Evolutionary conservation across 2,797 vertebrate species (phyloP), one percentile per base, ranked within the genome.

Genomic region (Eulemur mongoz): DNA sequence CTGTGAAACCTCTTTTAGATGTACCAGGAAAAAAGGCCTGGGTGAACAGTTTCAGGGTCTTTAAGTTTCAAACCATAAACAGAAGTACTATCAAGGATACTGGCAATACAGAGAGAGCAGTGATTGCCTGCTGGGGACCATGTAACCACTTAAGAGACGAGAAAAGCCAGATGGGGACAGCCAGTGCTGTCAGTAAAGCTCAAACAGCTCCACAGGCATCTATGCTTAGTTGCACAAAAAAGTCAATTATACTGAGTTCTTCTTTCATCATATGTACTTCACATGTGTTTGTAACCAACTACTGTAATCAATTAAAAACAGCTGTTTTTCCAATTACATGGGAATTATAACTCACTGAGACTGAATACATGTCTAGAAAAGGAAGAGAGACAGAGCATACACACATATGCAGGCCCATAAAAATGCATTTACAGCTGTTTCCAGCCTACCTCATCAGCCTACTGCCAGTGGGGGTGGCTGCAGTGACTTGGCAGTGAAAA

Each of bases 231-330:
- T 80, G 65, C 65, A 89, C 80, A 92, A 83, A 93, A 76, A 82
- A 89, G 61, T 84, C 69, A 96, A 76, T 95, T 91, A 79, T 7
- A 35, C 23, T 57, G n/a, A 96, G 43, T 89, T 92, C 80, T 85
- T 80, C 72, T 95, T 91, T 96, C 76, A 94, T 86, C 65, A 90
- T 94, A 91, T 89, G 83, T 89, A 89, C 25, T 76, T 95, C 48
- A 86, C n/a, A 95, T 94, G 67, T 81, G 59, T 83, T 75, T 97
- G 80, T 32, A 97, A 83, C 87, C 85, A 97, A 95, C 65, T 93
- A 94, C 38, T 95, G 85, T 83, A 80, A 80, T 57, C 91, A 93
- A 91, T 97, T 95, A 94, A 93, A 94, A 96, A 88, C 95, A 97
- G 81, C 52, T 95, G 92, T 97, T 96, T 83, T 95, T 95, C 94